Base-by-base conservation (phyloP, 1,140 invertebrate genomes). In the Papilio glaucus region DNA sequence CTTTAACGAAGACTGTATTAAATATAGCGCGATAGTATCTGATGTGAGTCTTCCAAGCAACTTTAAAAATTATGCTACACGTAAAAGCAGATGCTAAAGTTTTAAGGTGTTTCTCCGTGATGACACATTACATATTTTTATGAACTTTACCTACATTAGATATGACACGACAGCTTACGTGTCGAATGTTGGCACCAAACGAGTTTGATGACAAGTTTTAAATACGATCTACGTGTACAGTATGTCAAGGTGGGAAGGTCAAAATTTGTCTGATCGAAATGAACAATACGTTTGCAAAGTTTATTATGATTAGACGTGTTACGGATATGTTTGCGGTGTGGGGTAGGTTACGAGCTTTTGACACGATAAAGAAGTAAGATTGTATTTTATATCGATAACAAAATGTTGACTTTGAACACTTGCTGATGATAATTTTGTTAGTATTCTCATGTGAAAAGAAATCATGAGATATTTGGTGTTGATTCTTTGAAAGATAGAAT, bases 321-420 rank as follows among this genome's bases (percentile, higher is more conserved):
- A 39, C n/a, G 61, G 61, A 37, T 37, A 63, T 21, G 61, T 65
- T 65, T 21, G 15, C 8, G 62, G 18, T 21, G 62, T 38, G 62
- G 15, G 62, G 62, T 65, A 65, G 62, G 62, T 65, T 65, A 65
- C 62, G 62, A 65, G 29, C 15, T n/a, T 33, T 65, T 39, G 62
- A 39, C 62, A 65, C 37, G 62, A 65, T 65, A 65, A 65, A 65
- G 33, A 7, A n/a, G n/a, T 39, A 18, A 61, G 26, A 61, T 61
- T 24, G 62, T 65, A 18, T 39, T 41, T 65, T 21, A 38, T 62
- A 37, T 62, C 38, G 61, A 62, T 62, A 37, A 9, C 7, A 13
- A 26, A 57, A 57, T 57, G 21, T 57, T 57, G 49, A 57, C 21
- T 53, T 24, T 57, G 49, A 57, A 24, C 45, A 53, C 45, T 53